Evolutionary conservation across 1,140 invertebrate genomes (phyloP).

Genomic region (Bombus balteatus): DNA sequence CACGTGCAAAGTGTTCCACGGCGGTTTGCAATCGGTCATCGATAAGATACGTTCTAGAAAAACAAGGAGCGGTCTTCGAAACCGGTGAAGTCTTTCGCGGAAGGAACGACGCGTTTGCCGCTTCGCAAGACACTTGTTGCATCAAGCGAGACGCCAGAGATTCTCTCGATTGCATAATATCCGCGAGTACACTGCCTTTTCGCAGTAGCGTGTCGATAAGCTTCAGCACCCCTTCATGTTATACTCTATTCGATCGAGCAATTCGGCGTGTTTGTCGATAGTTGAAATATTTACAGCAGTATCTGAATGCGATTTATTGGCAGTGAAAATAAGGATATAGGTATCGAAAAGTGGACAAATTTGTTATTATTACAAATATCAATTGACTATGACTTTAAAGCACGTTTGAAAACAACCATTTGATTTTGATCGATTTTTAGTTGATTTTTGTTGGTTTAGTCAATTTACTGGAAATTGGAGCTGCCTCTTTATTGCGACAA

Average conservation of each 20-base stretch:
- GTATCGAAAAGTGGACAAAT: neutral
- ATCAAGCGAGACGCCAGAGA: slow-evolving; percentile 10
- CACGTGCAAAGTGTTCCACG: slow-evolving; percentile 36
- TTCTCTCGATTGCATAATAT: slow-evolving; percentile 52
- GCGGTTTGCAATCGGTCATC: slow-evolving; percentile 6
- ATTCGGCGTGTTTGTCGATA: neutral
- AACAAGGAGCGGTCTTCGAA: slow-evolving; percentile 24
- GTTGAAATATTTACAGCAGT: neutral
- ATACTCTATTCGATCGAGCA: neutral
- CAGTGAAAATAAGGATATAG: too few relatives aligned
- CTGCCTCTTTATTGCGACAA: neutral
- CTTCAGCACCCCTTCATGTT: neutral
- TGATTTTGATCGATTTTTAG: neutral
- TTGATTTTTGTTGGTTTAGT: neutral
- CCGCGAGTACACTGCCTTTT: neutral
- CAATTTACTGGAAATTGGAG: neutral
- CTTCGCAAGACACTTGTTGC: slow-evolving; percentile 58
- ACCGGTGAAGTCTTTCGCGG: slow-evolving; percentile 52
- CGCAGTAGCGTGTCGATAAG: slow-evolving; percentile 4
- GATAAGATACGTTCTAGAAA: slow-evolving; percentile 53
- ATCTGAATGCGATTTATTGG: neutral
- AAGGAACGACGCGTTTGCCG: slow-evolving; percentile 23
- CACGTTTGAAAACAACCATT: neutral
- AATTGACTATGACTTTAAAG: neutral
- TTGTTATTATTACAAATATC: neutral